phyloP scores from a whole-genome alignment of 2,113 vertebrate species.

The Macrotis lagotis region DNA sequence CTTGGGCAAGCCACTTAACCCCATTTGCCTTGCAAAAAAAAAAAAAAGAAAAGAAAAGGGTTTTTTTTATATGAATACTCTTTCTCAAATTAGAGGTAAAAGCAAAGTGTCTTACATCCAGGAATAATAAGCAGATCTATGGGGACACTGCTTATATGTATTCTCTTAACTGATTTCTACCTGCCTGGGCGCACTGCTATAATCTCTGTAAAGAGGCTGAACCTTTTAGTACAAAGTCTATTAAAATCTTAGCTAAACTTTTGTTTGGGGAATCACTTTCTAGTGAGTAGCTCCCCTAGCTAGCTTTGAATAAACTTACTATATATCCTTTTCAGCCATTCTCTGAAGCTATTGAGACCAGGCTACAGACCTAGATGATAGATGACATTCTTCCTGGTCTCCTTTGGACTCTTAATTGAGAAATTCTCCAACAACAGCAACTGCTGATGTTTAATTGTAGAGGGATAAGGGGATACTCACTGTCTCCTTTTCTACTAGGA shows the following conservation, averaged over 20 bases:
- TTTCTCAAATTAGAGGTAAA: not conserved
- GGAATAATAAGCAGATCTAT: not conserved
- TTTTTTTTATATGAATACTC: not conserved
- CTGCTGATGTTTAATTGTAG: not conserved
- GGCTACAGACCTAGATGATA: not conserved
- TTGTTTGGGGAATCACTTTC: not conserved
- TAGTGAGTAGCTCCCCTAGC: not conserved
- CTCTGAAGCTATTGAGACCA: not conserved
- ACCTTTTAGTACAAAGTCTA: not conserved
- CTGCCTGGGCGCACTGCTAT: not conserved
- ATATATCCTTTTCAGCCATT: not conserved
- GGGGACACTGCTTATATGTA: not conserved
- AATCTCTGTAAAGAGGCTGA: not conserved
- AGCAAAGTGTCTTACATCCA: not conserved
- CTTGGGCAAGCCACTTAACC: no score
- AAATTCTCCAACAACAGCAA: not conserved
- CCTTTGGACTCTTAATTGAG: not conserved
- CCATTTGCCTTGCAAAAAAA: no score
- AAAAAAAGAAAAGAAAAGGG: not conserved
- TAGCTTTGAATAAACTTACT: not conserved
- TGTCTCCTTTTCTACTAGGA: not conserved
- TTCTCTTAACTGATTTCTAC: not conserved
- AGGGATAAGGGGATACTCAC: not conserved
- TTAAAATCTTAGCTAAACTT: not conserved
- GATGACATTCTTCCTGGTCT: not conserved